phyloP scores from a whole-genome alignment of 1,140 invertebrate genomes.

The Panagrolaimus sp. region DNA sequence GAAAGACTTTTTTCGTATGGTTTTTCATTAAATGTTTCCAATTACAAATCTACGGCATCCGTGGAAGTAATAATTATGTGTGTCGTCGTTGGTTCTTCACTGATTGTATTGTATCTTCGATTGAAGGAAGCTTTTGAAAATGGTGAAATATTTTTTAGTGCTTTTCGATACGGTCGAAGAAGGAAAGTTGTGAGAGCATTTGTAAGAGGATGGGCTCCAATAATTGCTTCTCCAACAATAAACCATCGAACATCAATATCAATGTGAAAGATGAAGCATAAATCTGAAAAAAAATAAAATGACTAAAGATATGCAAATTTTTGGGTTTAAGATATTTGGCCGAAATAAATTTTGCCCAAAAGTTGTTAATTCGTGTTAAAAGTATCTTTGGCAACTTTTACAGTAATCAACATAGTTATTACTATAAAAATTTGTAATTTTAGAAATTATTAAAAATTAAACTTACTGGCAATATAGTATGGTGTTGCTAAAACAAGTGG shows the following conservation, averaged over 20 bases:
- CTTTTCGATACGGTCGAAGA: conserved; percentile 42
- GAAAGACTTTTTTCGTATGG: too few species aligned
- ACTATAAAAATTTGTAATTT: not conserved
- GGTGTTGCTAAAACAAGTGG: conserved; percentile 49
- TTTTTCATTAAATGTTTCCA: too few species aligned
- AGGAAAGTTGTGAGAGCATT: conserved; percentile 51
- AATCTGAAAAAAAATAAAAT: conserved; percentile 29
- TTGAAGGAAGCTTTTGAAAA: not conserved
- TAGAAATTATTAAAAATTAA: not conserved
- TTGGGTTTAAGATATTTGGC: not conserved
- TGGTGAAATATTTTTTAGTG: conserved; percentile 31
- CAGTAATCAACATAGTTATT: conserved; percentile 12
- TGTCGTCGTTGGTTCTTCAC: not conserved
- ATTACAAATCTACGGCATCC: not conserved
- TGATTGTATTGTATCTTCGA: conserved; percentile 21
- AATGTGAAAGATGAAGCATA: conserved; percentile 55
- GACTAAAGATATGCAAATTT: not conserved
- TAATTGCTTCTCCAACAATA: conserved; percentile 50
- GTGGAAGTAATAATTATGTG: not conserved
- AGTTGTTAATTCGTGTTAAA: not conserved
- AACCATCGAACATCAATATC: conserved; percentile 49
- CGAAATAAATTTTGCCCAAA: too few species aligned
- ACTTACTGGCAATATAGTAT: conserved; percentile 54
- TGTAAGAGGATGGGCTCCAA: conserved; percentile 45
- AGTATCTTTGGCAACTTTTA: too few species aligned